Conservation (phyloP, 2,113 vertebrate genomes). For the Pomatostomus ruficeps region DNA sequence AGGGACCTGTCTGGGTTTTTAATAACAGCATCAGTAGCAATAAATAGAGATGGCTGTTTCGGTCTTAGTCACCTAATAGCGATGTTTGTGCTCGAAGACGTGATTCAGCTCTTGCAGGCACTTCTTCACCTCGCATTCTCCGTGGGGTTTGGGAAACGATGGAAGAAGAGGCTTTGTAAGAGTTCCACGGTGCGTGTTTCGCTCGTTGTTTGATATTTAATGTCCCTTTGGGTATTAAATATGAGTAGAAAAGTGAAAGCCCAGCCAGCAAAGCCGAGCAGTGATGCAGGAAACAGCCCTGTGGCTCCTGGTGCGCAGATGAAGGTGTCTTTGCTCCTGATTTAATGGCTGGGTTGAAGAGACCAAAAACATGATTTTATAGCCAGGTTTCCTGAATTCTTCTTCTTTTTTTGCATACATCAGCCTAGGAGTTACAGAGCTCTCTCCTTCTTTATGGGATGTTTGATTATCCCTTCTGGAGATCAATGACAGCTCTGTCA, state of each 20-base stretch:
- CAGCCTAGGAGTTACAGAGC: background rate
- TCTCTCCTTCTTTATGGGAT: background rate
- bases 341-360: background rate
- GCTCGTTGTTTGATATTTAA: background rate
- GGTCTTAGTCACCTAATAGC: conserved; percentile 37
- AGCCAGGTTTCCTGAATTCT: background rate
- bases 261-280: background rate
- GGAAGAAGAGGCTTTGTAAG: background rate
- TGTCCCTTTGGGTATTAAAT: background rate
- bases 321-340: background rate
- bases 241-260: background rate
- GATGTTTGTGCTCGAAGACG: background rate
- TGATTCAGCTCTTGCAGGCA: conserved; percentile 7
- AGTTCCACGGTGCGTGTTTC: background rate
- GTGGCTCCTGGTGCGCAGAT: background rate
- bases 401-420: background rate
- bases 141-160: background rate
- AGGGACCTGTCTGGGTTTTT: background rate
- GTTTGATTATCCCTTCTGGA: background rate
- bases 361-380: background rate
- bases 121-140: background rate
- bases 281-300: background rate
- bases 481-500: conserved; percentile 22
- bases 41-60: background rate
- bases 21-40: background rate